phyloP scores from a whole-genome alignment of 2,888 invertebrate genomes.

The Drosophila helvetica region DNA sequence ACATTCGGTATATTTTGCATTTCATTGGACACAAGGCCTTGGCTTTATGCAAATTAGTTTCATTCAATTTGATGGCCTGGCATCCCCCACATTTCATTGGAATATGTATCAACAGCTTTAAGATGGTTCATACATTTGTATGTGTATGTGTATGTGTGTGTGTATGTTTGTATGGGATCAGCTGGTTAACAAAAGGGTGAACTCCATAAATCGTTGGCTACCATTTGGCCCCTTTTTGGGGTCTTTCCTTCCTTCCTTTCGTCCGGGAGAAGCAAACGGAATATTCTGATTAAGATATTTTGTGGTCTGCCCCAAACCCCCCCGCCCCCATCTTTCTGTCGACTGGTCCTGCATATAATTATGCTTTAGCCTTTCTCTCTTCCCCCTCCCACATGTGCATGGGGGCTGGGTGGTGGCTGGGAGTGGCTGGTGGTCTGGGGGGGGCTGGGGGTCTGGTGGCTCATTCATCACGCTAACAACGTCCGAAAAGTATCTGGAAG shows the following conservation, averaged over 20 bases:
- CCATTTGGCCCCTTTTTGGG: slow-evolving; percentile 9
- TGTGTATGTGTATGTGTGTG: no score
- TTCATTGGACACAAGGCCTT: not conserved
- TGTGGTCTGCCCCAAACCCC: slow-evolving; percentile 51
- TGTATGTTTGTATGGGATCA: not conserved
- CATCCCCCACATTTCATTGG: not conserved
- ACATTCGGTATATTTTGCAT: no score
- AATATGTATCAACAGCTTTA: not conserved
- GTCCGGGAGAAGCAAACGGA: slow-evolving; percentile 16
- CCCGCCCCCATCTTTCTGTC: slow-evolving; percentile 4
- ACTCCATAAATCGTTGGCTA: slow-evolving; percentile 14
- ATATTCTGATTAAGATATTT: slow-evolving; percentile 71
- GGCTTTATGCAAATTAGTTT: not conserved
- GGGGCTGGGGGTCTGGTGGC: not conserved
- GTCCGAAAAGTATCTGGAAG: slow-evolving; percentile 69
- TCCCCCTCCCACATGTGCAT: slow-evolving; percentile 29
- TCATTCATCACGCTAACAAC: slow-evolving; percentile 63
- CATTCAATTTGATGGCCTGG: not conserved
- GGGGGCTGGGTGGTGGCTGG: no score
- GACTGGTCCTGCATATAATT: slow-evolving; percentile 68
- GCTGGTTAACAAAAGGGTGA: slow-evolving; percentile 1
- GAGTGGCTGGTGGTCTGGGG: no score
- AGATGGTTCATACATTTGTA: not conserved
- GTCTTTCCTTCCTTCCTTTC: not conserved
- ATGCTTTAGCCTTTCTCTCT: slow-evolving; percentile 43